Base-by-base conservation (phyloP, 2,113 vertebrate species). In the Condylura cristata region DNA sequence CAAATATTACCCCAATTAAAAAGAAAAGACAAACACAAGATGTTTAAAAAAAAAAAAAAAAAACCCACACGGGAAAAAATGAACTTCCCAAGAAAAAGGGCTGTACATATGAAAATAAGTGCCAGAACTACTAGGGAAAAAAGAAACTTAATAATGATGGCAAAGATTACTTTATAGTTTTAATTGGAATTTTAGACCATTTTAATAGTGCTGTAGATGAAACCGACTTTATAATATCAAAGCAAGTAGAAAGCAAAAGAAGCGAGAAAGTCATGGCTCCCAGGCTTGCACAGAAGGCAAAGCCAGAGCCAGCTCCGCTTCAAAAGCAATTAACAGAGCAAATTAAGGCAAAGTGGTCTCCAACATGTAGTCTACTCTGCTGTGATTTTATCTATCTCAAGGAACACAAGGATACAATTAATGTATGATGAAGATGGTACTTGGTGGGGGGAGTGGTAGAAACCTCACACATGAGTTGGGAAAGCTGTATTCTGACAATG, bases 71-170 rank as follows among this genome's bases (percentile, higher is more conserved):
- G 9, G 53, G 22, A 56, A 56, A 56, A 56, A 20, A 56, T 22
- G 53, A 56, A 94, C 92, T 86, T 11, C n/a, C 72, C 20, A 83
- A 91, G 48, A 72, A 89, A 93, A 94, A 80, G 34, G 60, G 32
- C 70, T 84, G 65, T 6, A 30, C 2, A 14, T 24, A 10, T 87
- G 56, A 86, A 96, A 95, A 86, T 65, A 85, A 89, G 70, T 95
- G 83, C 46, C n/a, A 63, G 41, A 84, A 66, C 14, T 32, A 68
- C 5, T 89, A 41, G 34, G 16, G 24, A 37, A 51, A 86, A 91
- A 95, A 85, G 41, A 94, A 79, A 95, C 95, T 92, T 88, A 95
- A 95, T 86, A 96, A 83, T 26, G 78, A 92, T 90, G 39, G n/a
- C 78, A 90, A 94, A 92, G 79, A 91, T 95, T 76, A 94, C 78